phyloP scores from a whole-genome alignment of 2,113 vertebrate genomes.

The Cercopithecus mona region DNA sequence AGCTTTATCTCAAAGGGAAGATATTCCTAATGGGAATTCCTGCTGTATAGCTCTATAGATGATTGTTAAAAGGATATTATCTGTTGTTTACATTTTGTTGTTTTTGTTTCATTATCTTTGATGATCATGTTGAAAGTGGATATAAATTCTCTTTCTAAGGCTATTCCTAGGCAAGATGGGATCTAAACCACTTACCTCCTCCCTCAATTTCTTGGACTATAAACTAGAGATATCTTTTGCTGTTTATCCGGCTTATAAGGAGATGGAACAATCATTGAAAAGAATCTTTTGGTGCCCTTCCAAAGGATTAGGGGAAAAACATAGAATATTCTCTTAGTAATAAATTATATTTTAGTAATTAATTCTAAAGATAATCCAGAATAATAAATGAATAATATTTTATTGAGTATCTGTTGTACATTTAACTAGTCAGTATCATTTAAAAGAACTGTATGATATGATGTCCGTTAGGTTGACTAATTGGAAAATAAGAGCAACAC shows the following conservation, averaged over 20 bases:
- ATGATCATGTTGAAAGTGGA: background rate
- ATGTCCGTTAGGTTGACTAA: background rate
- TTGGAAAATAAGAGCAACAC: conserved; percentile 10
- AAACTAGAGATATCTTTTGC: background rate
- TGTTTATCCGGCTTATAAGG: background rate
- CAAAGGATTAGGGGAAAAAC: background rate
- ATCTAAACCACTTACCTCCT: background rate
- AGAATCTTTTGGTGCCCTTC: background rate
- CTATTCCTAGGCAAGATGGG: background rate
- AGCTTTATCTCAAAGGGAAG: conserved; percentile 21
- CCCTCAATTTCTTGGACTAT: background rate
- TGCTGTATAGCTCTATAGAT: background rate
- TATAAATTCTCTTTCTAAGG: background rate
- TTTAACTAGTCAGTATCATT: background rate
- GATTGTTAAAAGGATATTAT: background rate
- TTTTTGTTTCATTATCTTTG: conserved; percentile 22
- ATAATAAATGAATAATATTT: background rate
- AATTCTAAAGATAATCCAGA: conserved; percentile 38
- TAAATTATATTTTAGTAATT: background rate
- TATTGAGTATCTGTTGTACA: background rate
- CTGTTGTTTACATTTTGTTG: background rate
- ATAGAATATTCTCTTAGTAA: background rate
- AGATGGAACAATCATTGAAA: background rate
- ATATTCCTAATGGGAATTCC: background rate
- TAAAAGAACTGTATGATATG: background rate